A percentile compares a stretch with the other conserved stretches of the same genome.
These are phyloP conservation scores for Trematomus loennbergii DNA, from an alignment of 2,113 vertebrate genomes.

Conservation along the genomic window DNA sequence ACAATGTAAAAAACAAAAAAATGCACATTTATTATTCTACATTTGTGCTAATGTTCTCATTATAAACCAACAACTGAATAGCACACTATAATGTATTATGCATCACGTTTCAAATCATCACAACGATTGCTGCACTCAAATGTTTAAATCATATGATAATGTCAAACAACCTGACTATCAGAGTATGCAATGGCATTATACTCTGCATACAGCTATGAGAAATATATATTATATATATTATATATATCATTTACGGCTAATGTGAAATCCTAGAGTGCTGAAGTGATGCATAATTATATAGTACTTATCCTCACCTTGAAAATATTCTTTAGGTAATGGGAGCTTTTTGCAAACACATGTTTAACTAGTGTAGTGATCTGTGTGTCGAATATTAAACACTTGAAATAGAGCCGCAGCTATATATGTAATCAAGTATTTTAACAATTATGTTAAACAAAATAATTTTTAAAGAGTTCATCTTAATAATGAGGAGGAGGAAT, in stretches of 20 bases:
- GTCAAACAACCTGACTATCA: not conserved
- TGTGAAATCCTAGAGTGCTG: not conserved
- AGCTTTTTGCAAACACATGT: constrained; percentile 1
- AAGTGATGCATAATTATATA: not conserved
- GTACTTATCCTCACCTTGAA: not conserved
- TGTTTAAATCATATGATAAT: not conserved
- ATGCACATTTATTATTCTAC: not conserved
- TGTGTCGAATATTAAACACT: not conserved
- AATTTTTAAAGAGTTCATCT: not conserved
- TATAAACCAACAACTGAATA: not conserved
- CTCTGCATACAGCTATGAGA: not conserved
- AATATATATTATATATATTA: too few relatives aligned
- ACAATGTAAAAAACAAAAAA: not conserved
- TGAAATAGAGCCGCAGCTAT: not conserved
- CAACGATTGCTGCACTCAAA: not conserved
- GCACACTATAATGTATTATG: not conserved
- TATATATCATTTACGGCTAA: not conserved
- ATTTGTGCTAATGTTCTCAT: not conserved
- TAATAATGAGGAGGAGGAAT: too few relatives aligned
- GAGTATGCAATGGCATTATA: not conserved
- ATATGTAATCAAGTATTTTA: not conserved
- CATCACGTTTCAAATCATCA: not conserved
- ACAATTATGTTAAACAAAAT: not conserved
- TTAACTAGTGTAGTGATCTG: not conserved
- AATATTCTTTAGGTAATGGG: not conserved